phyloP scores from a whole-genome alignment of 2,888 invertebrate species.

The Pocota personata region DNA sequence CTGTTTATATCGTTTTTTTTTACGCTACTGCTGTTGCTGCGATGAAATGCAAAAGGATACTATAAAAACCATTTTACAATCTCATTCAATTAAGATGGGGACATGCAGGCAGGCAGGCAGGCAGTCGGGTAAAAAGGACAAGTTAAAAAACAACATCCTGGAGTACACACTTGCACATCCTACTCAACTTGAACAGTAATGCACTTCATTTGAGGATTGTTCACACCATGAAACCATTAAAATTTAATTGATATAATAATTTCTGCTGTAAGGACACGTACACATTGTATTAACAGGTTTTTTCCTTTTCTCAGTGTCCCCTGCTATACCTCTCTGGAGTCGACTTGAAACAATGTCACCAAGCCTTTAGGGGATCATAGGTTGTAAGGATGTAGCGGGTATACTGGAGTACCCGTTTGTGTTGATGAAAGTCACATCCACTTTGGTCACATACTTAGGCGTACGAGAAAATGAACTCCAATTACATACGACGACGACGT shows the following conservation, averaged over 20 bases:
- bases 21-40: neutral
- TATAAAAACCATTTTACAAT: constrained; percentile 49
- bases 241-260: constrained; percentile 73
- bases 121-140: constrained; percentile 13
- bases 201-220: constrained; percentile 73
- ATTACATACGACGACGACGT: constrained; percentile 43
- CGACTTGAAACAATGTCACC: constrained; percentile 59
- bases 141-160: constrained; percentile 69
- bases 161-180: constrained; percentile 66
- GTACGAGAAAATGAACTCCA: constrained; percentile 68
- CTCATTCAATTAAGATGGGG: constrained; percentile 64
- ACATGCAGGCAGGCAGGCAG: neutral
- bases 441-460: constrained; percentile 69
- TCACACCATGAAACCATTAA: constrained; percentile 73
- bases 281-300: constrained; percentile 63
- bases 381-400: constrained; percentile 26
- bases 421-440: constrained; percentile 68
- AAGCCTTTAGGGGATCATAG: constrained; percentile 52
- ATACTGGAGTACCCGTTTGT: constrained; percentile 50
- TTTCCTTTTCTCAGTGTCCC: neutral
- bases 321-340: neutral
- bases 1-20: neutral
- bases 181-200: constrained; percentile 65
- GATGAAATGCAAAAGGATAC: constrained; percentile 47
- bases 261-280: constrained; percentile 71